Percentiles rank a stretch among this genome's conserved stretches.
Conservation (phyloP, 2,113 vertebrate species). For the Pelmatolapia mariae region DNA sequence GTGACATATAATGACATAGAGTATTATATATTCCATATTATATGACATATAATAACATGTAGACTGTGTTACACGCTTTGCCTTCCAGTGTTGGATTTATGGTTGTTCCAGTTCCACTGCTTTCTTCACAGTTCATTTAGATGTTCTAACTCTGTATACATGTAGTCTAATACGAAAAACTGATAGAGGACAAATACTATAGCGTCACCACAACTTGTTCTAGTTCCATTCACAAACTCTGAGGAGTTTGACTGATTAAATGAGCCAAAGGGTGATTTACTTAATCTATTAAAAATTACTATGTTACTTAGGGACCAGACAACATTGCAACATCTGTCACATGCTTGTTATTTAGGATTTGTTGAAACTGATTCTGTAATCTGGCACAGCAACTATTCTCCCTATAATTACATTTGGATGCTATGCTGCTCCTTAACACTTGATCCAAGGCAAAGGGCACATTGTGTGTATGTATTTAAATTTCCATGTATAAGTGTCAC, state of each 20-base stretch:
- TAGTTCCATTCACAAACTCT: background rate
- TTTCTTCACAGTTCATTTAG: background rate
- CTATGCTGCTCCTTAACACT: background rate
- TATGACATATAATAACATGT: background rate
- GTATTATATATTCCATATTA: background rate
- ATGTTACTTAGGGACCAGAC: background rate
- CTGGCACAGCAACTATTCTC: background rate
- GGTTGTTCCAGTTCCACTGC: background rate
- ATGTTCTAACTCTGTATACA: background rate
- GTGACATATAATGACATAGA: background rate
- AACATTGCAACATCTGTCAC: background rate
- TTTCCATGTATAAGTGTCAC: background rate
- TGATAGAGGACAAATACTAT: background rate
- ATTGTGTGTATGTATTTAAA: background rate
- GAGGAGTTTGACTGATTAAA: background rate
- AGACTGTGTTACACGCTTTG: background rate
- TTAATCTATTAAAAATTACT: slow-evolving; percentile 2
- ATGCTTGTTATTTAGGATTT: background rate
- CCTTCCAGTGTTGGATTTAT: background rate
- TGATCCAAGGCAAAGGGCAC: background rate
- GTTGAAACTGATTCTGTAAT: background rate
- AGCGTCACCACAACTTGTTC: background rate
- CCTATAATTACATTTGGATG: background rate
- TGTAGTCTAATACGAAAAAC: background rate
- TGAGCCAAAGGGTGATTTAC: background rate